Evolutionary conservation across 2,888 invertebrate genomes (phyloP).

Genomic region (Athrips mouffetella): DNA sequence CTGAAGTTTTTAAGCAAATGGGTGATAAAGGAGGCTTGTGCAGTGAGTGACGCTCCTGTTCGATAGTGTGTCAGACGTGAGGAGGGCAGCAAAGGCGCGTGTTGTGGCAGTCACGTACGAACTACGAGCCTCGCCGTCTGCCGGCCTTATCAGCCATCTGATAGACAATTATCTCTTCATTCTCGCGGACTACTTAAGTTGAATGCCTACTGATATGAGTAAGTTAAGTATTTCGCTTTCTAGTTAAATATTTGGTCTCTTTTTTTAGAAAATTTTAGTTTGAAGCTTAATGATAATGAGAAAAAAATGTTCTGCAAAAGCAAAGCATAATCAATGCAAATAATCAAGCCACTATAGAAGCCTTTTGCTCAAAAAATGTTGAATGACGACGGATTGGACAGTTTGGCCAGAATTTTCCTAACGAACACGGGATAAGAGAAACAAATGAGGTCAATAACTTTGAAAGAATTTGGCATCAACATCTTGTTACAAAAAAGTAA

Average conservation of each 20-base stretch:
- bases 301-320: too few relatives aligned
- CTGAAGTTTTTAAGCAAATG: slow-evolving; percentile 37
- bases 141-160: slow-evolving; percentile 30
- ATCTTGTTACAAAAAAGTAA: not conserved
- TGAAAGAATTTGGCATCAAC: slow-evolving; percentile 2
- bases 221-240: not conserved
- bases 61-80: slow-evolving; percentile 65
- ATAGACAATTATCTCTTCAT: slow-evolving; percentile 32
- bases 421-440: not conserved
- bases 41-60: slow-evolving; percentile 46
- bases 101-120: slow-evolving; percentile 43
- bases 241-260: too few relatives aligned
- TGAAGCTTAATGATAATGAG: not conserved
- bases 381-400: too few relatives aligned
- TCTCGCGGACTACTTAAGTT: slow-evolving; percentile 22
- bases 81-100: slow-evolving; percentile 43
- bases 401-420: too few relatives aligned
- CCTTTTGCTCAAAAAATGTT: too few relatives aligned
- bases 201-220: slow-evolving; percentile 1
- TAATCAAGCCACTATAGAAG: too few relatives aligned
- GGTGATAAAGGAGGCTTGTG: slow-evolving; percentile 37
- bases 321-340: too few relatives aligned
- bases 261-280: too few relatives aligned
- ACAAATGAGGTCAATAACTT: slow-evolving; percentile 2
- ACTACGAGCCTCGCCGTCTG: slow-evolving; percentile 39